Evolutionary conservation across 2,797 vertebrate genomes (phyloP).

Genomic region (Anomalospiza imberbis): DNA sequence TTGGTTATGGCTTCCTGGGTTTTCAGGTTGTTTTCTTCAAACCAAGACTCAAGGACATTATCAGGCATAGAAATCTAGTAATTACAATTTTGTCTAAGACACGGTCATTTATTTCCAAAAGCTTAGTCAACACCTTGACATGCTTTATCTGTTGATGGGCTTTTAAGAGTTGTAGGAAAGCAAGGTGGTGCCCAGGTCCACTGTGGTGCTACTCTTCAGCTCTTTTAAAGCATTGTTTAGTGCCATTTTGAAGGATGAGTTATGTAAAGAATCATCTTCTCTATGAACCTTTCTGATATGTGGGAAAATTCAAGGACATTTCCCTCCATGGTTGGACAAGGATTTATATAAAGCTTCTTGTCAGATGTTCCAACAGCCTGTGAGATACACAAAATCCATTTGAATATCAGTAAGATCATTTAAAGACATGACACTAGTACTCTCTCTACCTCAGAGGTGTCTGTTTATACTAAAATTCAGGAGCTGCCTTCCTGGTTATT

Average conservation of each 20-base stretch:
- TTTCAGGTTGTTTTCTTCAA: not conserved
- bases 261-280: not conserved
- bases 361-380: not conserved
- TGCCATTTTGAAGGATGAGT: not conserved
- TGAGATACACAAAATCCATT: not conserved
- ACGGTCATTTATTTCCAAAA: not conserved
- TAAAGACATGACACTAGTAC: not conserved
- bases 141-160: not conserved
- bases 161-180: not conserved
- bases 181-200: not conserved
- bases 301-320: not conserved
- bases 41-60: not conserved
- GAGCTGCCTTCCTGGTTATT: slow-evolving; percentile 12
- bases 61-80: not conserved
- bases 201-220: not conserved
- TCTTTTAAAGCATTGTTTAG: not conserved
- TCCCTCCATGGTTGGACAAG: not conserved
- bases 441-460: not conserved
- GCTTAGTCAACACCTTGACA: not conserved
- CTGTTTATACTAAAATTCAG: not conserved
- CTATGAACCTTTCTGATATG: not conserved
- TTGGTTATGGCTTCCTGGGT: not conserved
- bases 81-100: not conserved
- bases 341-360: not conserved
- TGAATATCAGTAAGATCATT: not conserved